phyloP scores from a whole-genome alignment of 2,113 vertebrate species.

The Chroicocephalus ridibundus region DNA sequence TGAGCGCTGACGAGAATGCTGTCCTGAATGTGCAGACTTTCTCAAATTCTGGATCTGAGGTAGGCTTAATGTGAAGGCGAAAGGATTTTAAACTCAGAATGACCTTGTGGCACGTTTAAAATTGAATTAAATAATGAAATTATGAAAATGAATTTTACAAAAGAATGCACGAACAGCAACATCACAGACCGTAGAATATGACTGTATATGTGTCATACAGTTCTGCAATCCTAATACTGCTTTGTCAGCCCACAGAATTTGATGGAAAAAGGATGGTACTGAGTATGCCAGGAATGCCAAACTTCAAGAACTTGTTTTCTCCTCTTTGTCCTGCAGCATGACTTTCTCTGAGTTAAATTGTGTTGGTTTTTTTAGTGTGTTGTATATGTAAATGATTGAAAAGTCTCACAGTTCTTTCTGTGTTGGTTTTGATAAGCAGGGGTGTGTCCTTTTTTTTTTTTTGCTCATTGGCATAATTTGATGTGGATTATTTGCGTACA shows the following conservation, averaged over 20 bases:
- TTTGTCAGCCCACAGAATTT: neutral
- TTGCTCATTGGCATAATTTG: neutral
- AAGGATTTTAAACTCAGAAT: neutral
- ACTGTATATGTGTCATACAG: accelerated
- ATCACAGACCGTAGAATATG: neutral
- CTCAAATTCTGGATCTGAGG: neutral
- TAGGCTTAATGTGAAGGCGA: neutral
- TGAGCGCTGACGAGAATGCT: neutral
- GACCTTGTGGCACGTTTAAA: neutral
- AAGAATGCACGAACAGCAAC: neutral
- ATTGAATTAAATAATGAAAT: neutral
- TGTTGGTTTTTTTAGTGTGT: neutral
- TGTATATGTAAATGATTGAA: neutral
- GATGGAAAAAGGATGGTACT: neutral
- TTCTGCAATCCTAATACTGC: neutral
- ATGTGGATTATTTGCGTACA: neutral
- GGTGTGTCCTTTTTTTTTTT: too few species aligned
- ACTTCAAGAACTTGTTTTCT: neutral
- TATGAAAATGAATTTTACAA: neutral
- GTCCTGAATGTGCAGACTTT: neutral
- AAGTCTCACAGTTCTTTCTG: neutral
- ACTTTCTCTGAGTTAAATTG: neutral
- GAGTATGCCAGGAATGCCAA: neutral
- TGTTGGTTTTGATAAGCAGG: neutral
- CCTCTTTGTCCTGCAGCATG: neutral